These are phyloP conservation scores for Pantherophis guttatus DNA, from an alignment of 2,113 vertebrate genomes.

Conservation along the genomic window DNA sequence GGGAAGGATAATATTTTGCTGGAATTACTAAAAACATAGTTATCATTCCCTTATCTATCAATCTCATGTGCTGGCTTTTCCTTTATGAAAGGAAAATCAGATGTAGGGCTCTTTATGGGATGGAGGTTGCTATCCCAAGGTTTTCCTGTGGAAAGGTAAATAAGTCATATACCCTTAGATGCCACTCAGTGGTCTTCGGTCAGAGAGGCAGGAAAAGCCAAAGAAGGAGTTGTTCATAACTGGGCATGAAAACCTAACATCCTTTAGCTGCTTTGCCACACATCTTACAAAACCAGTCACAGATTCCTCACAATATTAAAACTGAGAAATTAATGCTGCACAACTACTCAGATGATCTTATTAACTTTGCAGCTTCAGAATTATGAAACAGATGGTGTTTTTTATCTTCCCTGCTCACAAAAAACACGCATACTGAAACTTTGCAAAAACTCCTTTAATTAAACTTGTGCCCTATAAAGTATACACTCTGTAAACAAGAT, in stretches of 20 bases:
- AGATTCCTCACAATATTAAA: not conserved
- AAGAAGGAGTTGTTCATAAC: not conserved
- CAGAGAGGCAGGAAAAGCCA: not conserved
- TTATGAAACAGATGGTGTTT: not conserved
- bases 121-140: not conserved
- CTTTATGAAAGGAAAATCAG: not conserved
- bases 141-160: not conserved
- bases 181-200: not conserved
- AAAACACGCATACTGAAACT: not conserved
- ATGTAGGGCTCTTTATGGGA: no score
- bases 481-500: not conserved
- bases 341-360: not conserved
- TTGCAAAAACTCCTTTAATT: not conserved
- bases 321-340: no score
- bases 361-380: not conserved
- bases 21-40: not conserved
- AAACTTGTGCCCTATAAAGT: not conserved
- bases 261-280: not conserved
- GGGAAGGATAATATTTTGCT: not conserved
- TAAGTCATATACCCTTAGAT: not conserved
- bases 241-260: not conserved
- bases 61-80: not conserved
- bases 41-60: not conserved
- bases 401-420: not conserved
- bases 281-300: not conserved